phyloP scores from a whole-genome alignment of 2,888 invertebrate genomes.

The Drosophila sordidapex region DNA sequence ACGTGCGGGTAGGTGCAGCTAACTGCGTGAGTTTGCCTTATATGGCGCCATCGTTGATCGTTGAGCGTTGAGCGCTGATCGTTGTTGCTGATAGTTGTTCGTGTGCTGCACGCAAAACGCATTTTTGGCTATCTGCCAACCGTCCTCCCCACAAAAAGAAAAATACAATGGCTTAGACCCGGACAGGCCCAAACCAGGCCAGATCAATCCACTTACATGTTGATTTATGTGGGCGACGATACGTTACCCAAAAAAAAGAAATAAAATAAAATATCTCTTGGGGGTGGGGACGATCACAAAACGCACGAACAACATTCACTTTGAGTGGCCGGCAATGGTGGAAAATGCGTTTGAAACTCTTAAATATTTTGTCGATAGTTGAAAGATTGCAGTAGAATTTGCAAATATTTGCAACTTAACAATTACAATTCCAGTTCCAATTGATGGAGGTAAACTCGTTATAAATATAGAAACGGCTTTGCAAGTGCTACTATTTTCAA shows the following conservation, averaged over 20 bases:
- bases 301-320: slow-evolving; percentile 73
- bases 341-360: slow-evolving; percentile 58
- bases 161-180: slow-evolving; percentile 54
- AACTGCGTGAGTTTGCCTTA: slow-evolving; percentile 63
- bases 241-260: slow-evolving; percentile 17
- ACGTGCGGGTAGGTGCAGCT: slow-evolving; percentile 68
- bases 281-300: slow-evolving; percentile 53
- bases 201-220: slow-evolving; percentile 49
- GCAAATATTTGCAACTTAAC: slow-evolving; percentile 18
- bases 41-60: slow-evolving; percentile 65
- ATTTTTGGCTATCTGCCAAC: slow-evolving; percentile 67
- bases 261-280: slow-evolving; percentile 17
- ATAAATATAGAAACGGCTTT: background rate
- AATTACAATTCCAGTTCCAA: background rate
- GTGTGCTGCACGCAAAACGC: slow-evolving; percentile 72
- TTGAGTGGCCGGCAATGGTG: slow-evolving; percentile 48
- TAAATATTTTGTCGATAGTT: slow-evolving; percentile 30
- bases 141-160: slow-evolving; percentile 20
- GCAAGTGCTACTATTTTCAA: background rate
- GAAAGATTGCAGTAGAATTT: slow-evolving; percentile 16
- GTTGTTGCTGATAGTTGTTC: slow-evolving; percentile 13
- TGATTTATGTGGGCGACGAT: slow-evolving; percentile 76
- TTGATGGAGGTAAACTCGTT: background rate
- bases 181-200: slow-evolving; percentile 29
- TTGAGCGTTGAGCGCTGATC: slow-evolving; percentile 10